Conservation (phyloP, 1,140 invertebrate genomes). For the Aphelinus certus region DNA sequence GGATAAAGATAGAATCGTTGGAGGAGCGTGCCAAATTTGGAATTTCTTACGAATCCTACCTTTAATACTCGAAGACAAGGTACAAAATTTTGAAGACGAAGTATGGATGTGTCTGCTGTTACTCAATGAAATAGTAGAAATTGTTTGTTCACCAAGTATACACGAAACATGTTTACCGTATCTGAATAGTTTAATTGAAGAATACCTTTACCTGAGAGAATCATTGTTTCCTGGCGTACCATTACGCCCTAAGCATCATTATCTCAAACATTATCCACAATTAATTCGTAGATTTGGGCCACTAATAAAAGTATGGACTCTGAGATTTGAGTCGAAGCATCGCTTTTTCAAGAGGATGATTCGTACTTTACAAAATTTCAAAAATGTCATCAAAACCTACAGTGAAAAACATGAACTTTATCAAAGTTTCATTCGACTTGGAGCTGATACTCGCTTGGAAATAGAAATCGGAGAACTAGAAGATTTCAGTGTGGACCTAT, state of each 20-base stretch:
- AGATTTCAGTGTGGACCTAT: slow-evolving; percentile 16
- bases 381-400: slow-evolving; percentile 37
- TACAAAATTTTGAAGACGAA: too few species aligned
- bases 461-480: slow-evolving; percentile 24
- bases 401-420: slow-evolving; percentile 39
- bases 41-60: too few species aligned
- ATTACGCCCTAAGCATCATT: slow-evolving; percentile 37
- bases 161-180: too few species aligned
- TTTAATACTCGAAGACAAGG: too few species aligned
- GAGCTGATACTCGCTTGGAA: slow-evolving; percentile 32
- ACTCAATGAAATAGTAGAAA: too few species aligned
- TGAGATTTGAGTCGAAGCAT: slow-evolving; percentile 42
- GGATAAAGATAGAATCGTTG: slow-evolving; percentile 35
- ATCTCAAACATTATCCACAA: slow-evolving; percentile 34
- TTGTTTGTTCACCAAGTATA: too few species aligned
- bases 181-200: too few species aligned
- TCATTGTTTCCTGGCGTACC: background rate
- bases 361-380: slow-evolving; percentile 37
- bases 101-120: too few species aligned
- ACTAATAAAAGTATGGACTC: slow-evolving; percentile 38
- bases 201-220: too few species aligned
- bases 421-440: slow-evolving; percentile 37
- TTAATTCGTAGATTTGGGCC: slow-evolving; percentile 39
- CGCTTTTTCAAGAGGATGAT: slow-evolving; percentile 37
- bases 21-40: slow-evolving; percentile 40